Percentiles rank a stretch among this genome's conserved stretches.
phyloP scores from a whole-genome alignment of 2,113 vertebrate species.

The Bolborhynchus lineola region DNA sequence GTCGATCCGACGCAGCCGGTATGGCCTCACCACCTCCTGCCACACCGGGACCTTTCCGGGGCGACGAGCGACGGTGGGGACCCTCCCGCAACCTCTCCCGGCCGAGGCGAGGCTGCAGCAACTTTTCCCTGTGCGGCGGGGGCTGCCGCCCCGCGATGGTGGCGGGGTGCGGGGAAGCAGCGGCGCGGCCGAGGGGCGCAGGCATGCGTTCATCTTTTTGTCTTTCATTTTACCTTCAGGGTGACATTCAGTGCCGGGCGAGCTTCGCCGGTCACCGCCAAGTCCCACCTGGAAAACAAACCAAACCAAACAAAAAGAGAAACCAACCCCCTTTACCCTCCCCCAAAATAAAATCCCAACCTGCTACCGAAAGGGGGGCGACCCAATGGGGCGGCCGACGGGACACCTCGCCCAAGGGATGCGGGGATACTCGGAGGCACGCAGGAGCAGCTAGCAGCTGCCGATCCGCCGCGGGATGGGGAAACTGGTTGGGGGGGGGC shows the following conservation, averaged over 20 bases:
- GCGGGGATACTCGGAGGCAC: not conserved
- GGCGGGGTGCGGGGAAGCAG: slow-evolving; percentile 45
- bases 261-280: slow-evolving; percentile 64
- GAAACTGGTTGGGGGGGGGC: too few relatives aligned
- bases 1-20: not conserved
- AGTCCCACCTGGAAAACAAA: slow-evolving; percentile 55
- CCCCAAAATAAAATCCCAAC: not conserved
- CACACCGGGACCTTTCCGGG: not conserved
- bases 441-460: not conserved
- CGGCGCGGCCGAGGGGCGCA: slow-evolving; percentile 10
- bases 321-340: not conserved
- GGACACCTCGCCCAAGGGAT: not conserved
- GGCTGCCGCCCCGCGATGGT: not conserved
- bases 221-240: slow-evolving; percentile 79
- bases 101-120: not conserved
- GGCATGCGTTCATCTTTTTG: slow-evolving; percentile 75
- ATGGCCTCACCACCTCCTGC: not conserved
- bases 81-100: not conserved
- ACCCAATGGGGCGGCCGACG: not conserved
- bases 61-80: not conserved
- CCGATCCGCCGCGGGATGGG: slow-evolving; percentile 19
- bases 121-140: not conserved
- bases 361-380: not conserved
- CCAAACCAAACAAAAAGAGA: not conserved
- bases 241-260: slow-evolving; percentile 72